Conservation (phyloP, 2,797 vertebrate genomes). For the Champsocephalus esox region DNA sequence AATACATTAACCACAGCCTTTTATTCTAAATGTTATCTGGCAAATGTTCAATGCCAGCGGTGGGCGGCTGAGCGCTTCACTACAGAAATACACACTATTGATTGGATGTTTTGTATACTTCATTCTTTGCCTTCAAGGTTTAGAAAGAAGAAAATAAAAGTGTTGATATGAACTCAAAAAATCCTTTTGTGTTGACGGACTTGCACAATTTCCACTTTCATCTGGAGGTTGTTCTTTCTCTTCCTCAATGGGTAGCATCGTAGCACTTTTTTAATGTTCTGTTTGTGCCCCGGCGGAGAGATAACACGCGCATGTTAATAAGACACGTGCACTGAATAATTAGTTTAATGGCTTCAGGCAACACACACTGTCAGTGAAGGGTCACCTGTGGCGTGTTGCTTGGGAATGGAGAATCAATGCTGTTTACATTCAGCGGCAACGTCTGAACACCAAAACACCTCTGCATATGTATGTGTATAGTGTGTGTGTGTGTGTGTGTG, state of each 20-base stretch:
- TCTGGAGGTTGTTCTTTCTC: not conserved
- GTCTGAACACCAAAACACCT: not conserved
- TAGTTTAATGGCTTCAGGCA: conserved; percentile 10
- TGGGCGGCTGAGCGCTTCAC: conserved; percentile 33
- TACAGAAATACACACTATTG: conserved; percentile 14
- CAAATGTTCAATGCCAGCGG: conserved; percentile 28
- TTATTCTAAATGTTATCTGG: conserved; percentile 40
- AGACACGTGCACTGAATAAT: conserved; percentile 38
- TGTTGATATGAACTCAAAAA: not conserved
- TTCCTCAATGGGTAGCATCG: not conserved
- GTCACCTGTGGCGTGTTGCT: conserved; percentile 30
- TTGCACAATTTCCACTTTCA: not conserved
- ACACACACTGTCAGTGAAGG: conserved; percentile 19
- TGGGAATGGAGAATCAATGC: conserved; percentile 9
- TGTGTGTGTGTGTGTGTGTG: conserved; percentile 1
- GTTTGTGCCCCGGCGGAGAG: conserved; percentile 29
- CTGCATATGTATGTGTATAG: not conserved
- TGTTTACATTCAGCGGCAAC: not conserved
- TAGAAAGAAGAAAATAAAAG: not conserved
- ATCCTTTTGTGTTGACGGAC: not conserved
- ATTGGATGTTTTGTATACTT: conserved; percentile 24
- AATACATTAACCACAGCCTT: conserved; percentile 18
- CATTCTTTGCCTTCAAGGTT: conserved; percentile 12
- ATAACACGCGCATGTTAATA: conserved; percentile 48
- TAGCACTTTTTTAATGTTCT: conserved; percentile 26